Conservation (phyloP, 92 coral and sea anemone genomes). For the Porites cylindrica region DNA sequence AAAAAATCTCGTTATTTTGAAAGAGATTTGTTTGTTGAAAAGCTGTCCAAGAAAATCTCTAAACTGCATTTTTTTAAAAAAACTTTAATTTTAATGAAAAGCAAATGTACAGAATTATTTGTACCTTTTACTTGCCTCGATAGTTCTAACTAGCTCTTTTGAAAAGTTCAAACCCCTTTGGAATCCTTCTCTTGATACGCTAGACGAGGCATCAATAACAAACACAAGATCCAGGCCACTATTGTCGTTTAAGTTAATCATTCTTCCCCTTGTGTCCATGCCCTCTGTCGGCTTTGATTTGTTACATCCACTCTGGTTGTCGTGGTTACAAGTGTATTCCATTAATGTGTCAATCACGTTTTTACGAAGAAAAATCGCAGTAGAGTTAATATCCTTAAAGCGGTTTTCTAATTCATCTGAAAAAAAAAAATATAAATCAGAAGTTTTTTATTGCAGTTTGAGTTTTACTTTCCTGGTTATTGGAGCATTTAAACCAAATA, state of each 20-base stretch:
- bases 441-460: too few relatives aligned
- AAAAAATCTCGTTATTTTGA: too few relatives aligned
- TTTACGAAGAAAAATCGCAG: constrained; percentile 56
- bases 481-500: too few relatives aligned
- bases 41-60: too few relatives aligned
- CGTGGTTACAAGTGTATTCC: constrained; percentile 78
- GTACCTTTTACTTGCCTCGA: constrained; percentile 62
- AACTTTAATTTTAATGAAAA: too few relatives aligned
- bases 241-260: constrained; percentile 26
- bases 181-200: constrained; percentile 57
- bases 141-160: constrained; percentile 50
- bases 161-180: constrained; percentile 58
- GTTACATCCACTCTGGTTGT: constrained; percentile 53
- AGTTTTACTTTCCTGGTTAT: too few relatives aligned
- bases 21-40: too few relatives aligned
- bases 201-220: constrained; percentile 87
- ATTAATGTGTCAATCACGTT: constrained; percentile 68
- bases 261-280: constrained; percentile 63
- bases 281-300: not conserved
- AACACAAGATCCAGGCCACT: constrained; percentile 86
- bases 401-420: too few relatives aligned
- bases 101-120: not conserved
- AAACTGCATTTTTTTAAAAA: too few relatives aligned
- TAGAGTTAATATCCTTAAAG: not conserved
- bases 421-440: too few relatives aligned